Evolutionary conservation across 2,113 vertebrate genomes (phyloP), one percentile per base, ranked within the genome.

Genomic region (Albula goreensis): DNA sequence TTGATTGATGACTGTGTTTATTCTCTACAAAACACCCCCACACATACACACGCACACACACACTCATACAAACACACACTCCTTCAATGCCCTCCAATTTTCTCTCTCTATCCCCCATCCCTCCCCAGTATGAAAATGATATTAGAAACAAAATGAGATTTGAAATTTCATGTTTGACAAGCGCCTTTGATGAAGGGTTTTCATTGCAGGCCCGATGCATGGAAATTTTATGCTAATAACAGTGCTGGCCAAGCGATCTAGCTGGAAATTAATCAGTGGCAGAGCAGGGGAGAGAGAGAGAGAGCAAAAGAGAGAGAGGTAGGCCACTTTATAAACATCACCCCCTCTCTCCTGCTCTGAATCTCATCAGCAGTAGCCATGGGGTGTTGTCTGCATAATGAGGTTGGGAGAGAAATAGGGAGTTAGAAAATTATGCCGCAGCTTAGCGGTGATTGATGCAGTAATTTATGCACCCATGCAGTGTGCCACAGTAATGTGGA

Each of bases 61-160:
- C 51, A 49, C 80, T 5, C 10, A 53, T 11, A 22, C 80, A 60
- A 11, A 60, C 56, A 60, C 11, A 60, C 56, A 60, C 56, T 81
- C 50, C 17, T 48, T 52, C 80, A 11, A 25, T 11, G 15, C 31
- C 74, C 41, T 13, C 49, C 50, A 52, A 15, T 79, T 25, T 52
- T 13, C 48, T 56, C 70, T 41, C 83, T 74, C 79, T 22, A 53
- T 57, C 11, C 25, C 80, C 53, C 52, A 12, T 15, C 85, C 52
- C 17, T 60, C 78, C 83, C 70, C 80, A 70, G 50, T 83, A 84
- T 83, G 88, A 87, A 87, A 87, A 87, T 87, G 84, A 89, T 89
- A 89, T 89, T 87, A 89, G 80, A 89, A 87, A 85, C 88, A 87
- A 89, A 89, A 89, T 87, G 88, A 89, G 88, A 87, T 89, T 87